Conservation (phyloP, 2,888 invertebrate genomes). For the Xanthia icteritia region DNA sequence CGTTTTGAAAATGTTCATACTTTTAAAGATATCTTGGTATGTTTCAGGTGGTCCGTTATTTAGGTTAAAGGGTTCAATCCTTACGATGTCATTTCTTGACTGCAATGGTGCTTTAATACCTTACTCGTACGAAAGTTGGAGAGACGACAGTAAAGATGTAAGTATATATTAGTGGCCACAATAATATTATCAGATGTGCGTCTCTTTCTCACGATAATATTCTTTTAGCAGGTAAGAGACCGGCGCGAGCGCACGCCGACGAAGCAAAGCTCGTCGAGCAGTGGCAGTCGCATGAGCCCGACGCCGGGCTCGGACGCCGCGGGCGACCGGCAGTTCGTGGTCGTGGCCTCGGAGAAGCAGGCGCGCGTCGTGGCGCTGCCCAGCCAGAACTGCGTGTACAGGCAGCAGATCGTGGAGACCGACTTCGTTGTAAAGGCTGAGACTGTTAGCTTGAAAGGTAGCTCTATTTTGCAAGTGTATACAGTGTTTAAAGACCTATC, state of each 20-base stretch:
- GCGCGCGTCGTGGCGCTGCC: conserved; percentile 98
- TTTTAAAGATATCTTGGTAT: conserved; percentile 17
- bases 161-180: conserved; percentile 64
- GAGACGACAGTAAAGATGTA: conserved; percentile 94
- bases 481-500: neutral
- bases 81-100: conserved; percentile 98
- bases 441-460: conserved; percentile 97
- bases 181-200: neutral
- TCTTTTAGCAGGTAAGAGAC: conserved; percentile 76
- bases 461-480: conserved; percentile 7
- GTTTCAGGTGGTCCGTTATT: conserved; percentile 97
- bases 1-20: neutral
- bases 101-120: conserved; percentile 98
- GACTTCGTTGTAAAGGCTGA: conserved; percentile 98
- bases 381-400: conserved; percentile 98
- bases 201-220: neutral
- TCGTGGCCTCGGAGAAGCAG: conserved; percentile 98
- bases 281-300: conserved; percentile 94
- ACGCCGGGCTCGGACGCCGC: conserved; percentile 88
- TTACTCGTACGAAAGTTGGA: conserved; percentile 97
- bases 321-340: conserved; percentile 97
- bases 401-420: conserved; percentile 97
- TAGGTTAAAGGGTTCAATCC: conserved; percentile 98
- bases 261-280: conserved; percentile 89
- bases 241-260: conserved; percentile 91